Percentiles rank a stretch among this genome's conserved stretches.
These are phyloP conservation scores for Lamproptera curius DNA, from an alignment of 2,888 invertebrate species.

Conservation along the genomic window DNA sequence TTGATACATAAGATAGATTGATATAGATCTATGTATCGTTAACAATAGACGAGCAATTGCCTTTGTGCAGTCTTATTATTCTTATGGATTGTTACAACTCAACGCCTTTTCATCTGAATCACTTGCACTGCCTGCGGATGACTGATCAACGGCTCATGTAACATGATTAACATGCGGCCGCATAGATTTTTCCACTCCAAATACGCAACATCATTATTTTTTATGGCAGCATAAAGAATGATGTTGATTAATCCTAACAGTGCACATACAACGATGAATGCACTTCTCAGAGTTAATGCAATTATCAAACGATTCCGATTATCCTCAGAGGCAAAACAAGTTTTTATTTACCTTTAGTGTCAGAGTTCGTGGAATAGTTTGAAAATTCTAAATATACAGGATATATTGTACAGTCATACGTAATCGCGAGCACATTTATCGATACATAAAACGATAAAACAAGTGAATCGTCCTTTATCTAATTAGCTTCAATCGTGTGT, in stretches of 20 bases:
- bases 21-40: too few relatives aligned
- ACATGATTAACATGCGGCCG: constrained; percentile 14
- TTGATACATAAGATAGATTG: too few relatives aligned
- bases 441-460: constrained; percentile 6
- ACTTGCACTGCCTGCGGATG: constrained; percentile 15
- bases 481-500: constrained; percentile 16
- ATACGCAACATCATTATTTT: constrained; percentile 17
- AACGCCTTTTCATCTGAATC: constrained; percentile 14
- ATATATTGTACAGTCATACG: too few relatives aligned
- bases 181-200: constrained; percentile 20
- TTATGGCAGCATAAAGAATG: background rate
- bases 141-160: constrained; percentile 17
- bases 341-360: too few relatives aligned
- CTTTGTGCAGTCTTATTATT: background rate
- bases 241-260: background rate
- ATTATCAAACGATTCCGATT: too few relatives aligned
- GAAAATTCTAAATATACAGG: too few relatives aligned
- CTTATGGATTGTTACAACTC: constrained; percentile 2
- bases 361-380: too few relatives aligned
- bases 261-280: too few relatives aligned
- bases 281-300: background rate
- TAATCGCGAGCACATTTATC: too few relatives aligned
- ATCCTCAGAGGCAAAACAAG: too few relatives aligned
- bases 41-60: background rate
- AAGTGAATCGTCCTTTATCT: constrained; percentile 18